Base-by-base conservation (phyloP, 2,888 invertebrate genomes). In the Aphodius granarius region DNA sequence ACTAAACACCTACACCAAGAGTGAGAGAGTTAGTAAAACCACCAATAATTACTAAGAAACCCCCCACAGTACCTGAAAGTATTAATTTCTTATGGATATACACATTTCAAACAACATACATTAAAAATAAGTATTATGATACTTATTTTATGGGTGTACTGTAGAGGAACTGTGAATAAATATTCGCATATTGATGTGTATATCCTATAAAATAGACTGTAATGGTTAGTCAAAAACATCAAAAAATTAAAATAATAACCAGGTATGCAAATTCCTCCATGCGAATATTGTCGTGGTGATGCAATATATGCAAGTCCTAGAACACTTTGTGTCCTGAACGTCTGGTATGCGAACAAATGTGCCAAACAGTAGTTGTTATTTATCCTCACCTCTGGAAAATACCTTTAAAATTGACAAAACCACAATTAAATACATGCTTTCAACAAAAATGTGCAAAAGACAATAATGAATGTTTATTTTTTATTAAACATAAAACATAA, bases 1-100 rank as follows among this genome's bases (percentile, higher is more conserved):
- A 86, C 97, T 97, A 87, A 97, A 97, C 78, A 97, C 96, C 96
- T 96, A 86, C 78, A 82, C 81, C 73, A 75, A 76, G 63, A 22
- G 62, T 20, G 70, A 72, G 72, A 18, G 43, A 15, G n/a, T 71
- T 68, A 62, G 63, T 63, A 6, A 16, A 63, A 5, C 43, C 72
- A 63, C 72, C 63, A 18, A 19, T 17, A 72, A 13, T 13, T 21
- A 15, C 15, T n/a, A 72, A 63, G 63, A 63, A 62, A 68, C 6
- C n/a, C n/a, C 6, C 9, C 65, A 65, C 9, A 65, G 65, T 1
- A 43, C 43, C 43, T 43, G 13, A 43, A 43, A 43, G 43, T 43
- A 9, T 43, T 3, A 43, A 43, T 13, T 43, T 43, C 13, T 43
- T 43, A 43, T 43, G 43, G 1, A 43, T 43, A 2, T 43, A 43